Evolutionary conservation across 2,113 vertebrate genomes (phyloP), one percentile per base, ranked within the genome.

Genomic region (Tylochromis polylepis): DNA sequence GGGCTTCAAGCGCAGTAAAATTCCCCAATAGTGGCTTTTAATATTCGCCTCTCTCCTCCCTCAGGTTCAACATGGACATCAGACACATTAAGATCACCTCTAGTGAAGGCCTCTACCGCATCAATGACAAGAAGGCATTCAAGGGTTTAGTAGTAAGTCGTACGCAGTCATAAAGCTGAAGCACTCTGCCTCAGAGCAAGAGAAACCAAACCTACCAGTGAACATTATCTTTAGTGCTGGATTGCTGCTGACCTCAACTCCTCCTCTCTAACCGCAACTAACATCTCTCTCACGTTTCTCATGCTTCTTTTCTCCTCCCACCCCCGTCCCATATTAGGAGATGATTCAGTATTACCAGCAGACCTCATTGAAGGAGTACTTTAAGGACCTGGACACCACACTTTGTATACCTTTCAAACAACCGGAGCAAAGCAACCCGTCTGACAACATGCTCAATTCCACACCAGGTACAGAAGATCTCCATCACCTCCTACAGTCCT

Each of bases 121-220:
- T 99, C 93, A 98, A 98, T 0, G 98, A 99, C 11, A 98, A 97
- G 92, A 99, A 98, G 91, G 97, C 97, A 1, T 99, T 99, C 95
- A 97, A 96, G 75, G 96, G 97, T 20, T 93, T 99, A 77, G 77
- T 93, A 10, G 98, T 99, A 93, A 96, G 97, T 93, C 2, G 31
- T 2, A 8, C 15, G 3, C 10, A 20, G 22, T 51, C 38, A 51
- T 16, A 12, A 6, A 5, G 5, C 38, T 34, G 43, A 41, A 43
- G 62, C 36, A 8, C 6, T 11, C 18, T 14, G 22, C 16, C 18
- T 22, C 16, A n/a, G 70, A 62, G 14, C 57, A 12, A 10, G 53
- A 22, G 16, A 75, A 85, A 55, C 62, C 62, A 43, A 20, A 56
- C 22, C 27, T n/a, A 57, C 22, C 4, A 3, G 41, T 12, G 82